Evolutionary conservation across 2,113 vertebrate genomes (phyloP), one percentile per base, ranked within the genome.

Genomic region (Clarias gariepinus): DNA sequence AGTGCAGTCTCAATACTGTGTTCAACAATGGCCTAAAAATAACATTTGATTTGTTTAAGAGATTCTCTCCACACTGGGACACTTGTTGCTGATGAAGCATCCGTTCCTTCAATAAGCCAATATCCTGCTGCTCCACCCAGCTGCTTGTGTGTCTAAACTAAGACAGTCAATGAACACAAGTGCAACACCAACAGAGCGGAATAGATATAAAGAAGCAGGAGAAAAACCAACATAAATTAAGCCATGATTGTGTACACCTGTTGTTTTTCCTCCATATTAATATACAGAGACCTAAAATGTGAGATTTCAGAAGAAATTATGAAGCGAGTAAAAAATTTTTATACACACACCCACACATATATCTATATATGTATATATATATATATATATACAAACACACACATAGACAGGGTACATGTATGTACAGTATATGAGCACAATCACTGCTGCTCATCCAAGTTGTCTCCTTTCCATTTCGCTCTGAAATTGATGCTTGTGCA

Each of bases 1-100:
- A 78, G 52, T 57, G 76, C 52, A 18, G 21, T 25, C 21, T 23
- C 21, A 47, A 19, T 6, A 41, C 13, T 13, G 18, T 23, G 69
- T 73, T 73, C 71, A 74, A 74, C 71, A 66, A 66, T 52, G n/a
- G 13, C 15, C 61, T 53, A 82, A 82, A 68, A 82, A 82, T 30
- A 82, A 64, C 23, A 82, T 9, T n/a, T 28, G 81, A 52, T 36
- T 71, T 30, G 9, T 18, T 36, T 41, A 28, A 58, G 52, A 33
- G 53, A 71, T 36, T 21, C 5, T 83, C n/a, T 57, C 28, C 53
- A 58, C 21, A 73, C 53, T 58, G 52, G 64, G 53, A 86, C 64
- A 85, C 28, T 21, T 47, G 13, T 21, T 78, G 4, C 74, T 36
- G 76, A 82, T 61, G n/a, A 55, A 68, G 19, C n/a, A 47, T 57